Percentiles rank a stretch among this genome's conserved stretches.
phyloP scores from a whole-genome alignment of 2,888 invertebrate genomes.

The Azorinus chamasolen region DNA sequence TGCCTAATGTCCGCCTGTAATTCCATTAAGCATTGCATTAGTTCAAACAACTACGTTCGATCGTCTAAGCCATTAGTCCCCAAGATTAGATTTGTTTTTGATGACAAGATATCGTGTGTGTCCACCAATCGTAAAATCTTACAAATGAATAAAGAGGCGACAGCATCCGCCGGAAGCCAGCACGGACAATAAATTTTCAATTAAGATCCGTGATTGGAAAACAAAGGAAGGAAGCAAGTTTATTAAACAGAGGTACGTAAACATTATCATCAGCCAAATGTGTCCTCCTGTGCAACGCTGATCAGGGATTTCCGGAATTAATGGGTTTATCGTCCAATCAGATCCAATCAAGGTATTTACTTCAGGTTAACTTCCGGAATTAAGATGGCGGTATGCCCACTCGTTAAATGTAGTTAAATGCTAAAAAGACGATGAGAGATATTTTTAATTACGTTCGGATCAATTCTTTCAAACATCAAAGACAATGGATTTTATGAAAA shows the following conservation, averaged over 20 bases:
- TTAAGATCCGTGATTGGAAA: constrained; percentile 59
- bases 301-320: constrained; percentile 67
- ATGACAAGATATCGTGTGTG: constrained; percentile 65
- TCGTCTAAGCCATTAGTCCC: constrained; percentile 55
- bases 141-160: constrained; percentile 66
- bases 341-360: constrained; percentile 67
- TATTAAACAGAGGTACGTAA: constrained; percentile 58
- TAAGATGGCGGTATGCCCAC: constrained; percentile 10
- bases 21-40: constrained; percentile 53
- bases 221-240: constrained; percentile 64
- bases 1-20: constrained; percentile 34
- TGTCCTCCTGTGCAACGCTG: constrained; percentile 56
- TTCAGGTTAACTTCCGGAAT: constrained; percentile 63
- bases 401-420: constrained; percentile 8
- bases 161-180: constrained; percentile 56
- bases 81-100: constrained; percentile 60
- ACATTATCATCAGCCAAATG: constrained; percentile 59
- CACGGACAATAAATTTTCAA: constrained; percentile 62
- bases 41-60: constrained; percentile 43
- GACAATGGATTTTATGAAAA: not conserved
- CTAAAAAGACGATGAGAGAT: not conserved
- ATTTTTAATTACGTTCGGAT: constrained; percentile 8
- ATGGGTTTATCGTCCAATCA: constrained; percentile 66
- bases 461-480: constrained; percentile 12
- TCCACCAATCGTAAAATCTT: constrained; percentile 55